phyloP scores from a whole-genome alignment of 2,888 invertebrate genomes.

The Candidula unifasciata region DNA sequence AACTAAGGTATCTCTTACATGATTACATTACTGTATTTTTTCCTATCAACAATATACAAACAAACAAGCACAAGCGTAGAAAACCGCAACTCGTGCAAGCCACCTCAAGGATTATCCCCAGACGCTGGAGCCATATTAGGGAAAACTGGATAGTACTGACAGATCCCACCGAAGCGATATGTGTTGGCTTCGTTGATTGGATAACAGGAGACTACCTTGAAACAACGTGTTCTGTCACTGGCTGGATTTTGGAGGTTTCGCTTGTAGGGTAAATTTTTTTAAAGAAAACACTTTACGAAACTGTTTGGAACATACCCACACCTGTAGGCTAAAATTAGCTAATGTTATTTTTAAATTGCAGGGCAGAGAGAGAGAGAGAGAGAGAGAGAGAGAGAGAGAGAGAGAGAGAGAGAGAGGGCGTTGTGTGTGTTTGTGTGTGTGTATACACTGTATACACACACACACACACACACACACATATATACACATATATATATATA shows the following conservation, averaged over 20 bases:
- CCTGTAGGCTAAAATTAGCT: not conserved
- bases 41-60: too few species aligned
- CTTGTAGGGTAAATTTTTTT: not conserved
- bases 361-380: not conserved
- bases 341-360: not conserved
- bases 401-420: too few species aligned
- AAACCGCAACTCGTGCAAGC: not conserved
- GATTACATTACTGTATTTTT: too few species aligned
- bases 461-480: too few species aligned
- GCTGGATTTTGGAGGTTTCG: not conserved
- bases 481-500: not conserved
- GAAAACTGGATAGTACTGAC: not conserved
- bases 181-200: not conserved
- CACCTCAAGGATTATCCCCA: not conserved
- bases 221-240: not conserved
- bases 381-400: not conserved
- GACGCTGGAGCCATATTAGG: constrained; percentile 2
- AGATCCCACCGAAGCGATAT: not conserved
- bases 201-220: not conserved
- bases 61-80: not conserved
- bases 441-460: too few species aligned
- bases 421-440: too few species aligned
- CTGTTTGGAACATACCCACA: not conserved
- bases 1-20: too few species aligned
- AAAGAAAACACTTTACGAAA: not conserved